A percentile compares a stretch with the other conserved stretches of the same genome.
Evolutionary conservation across 2,888 invertebrate genomes (phyloP).

Genomic region (Drosophila lacicola): DNA sequence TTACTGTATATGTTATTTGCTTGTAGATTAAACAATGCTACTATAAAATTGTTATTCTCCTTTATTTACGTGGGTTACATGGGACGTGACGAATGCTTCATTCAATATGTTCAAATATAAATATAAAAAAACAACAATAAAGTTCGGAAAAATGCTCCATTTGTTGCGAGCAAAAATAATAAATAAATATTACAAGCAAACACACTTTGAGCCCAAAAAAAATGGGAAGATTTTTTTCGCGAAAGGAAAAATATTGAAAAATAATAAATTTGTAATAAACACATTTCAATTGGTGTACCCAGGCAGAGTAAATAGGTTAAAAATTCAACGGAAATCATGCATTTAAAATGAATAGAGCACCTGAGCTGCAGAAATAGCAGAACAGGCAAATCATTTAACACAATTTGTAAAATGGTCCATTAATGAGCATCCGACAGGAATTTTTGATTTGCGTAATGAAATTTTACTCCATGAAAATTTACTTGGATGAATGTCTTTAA

Average conservation of each 20-base stretch:
- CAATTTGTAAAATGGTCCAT: constrained; percentile 25
- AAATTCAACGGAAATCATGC: constrained; percentile 31
- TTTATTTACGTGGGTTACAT: not conserved
- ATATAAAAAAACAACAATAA: not conserved
- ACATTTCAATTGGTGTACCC: constrained; percentile 12
- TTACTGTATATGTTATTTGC: not conserved
- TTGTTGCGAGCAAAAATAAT: not conserved
- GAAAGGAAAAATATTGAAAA: constrained; percentile 10
- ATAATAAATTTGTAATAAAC: constrained; percentile 31
- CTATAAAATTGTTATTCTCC: not conserved
- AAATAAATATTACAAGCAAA: constrained; percentile 16
- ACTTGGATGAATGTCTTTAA: not conserved
- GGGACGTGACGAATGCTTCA: constrained; percentile 2
- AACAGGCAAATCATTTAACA: not conserved
- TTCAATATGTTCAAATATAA: not conserved
- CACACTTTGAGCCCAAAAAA: constrained; percentile 6
- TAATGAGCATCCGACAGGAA: constrained; percentile 45
- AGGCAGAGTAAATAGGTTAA: constrained; percentile 14
- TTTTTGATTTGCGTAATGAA: constrained; percentile 25
- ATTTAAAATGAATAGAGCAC: constrained; percentile 12
- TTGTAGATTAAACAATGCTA: constrained; percentile 3
- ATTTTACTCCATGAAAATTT: not conserved
- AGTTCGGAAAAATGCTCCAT: not conserved
- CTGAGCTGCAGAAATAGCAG: not conserved
- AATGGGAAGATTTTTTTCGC: not conserved